Percentiles rank a stretch among this genome's conserved stretches.
Evolutionary conservation across 2,797 vertebrate genomes (phyloP).

Genomic region (Sparus aurata): DNA sequence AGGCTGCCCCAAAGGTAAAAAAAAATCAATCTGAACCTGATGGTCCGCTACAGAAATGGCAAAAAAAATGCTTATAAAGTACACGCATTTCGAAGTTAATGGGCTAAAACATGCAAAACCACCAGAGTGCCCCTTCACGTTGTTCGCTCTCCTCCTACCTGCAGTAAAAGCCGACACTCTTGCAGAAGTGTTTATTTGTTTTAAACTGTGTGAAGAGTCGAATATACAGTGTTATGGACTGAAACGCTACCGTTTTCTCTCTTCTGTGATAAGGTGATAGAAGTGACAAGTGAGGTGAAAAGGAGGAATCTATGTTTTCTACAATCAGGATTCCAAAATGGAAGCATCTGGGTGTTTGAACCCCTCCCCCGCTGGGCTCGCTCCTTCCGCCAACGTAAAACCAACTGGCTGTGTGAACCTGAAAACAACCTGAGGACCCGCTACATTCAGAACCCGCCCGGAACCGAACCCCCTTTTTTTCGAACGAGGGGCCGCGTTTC

Average conservation of each 20-base stretch:
- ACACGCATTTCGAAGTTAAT: neutral
- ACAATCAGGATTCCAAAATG: slow-evolving; percentile 64
- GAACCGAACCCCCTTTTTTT: slow-evolving; percentile 29
- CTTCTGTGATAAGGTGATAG: slow-evolving; percentile 51
- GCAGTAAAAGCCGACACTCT: slow-evolving; percentile 1
- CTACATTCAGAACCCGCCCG: slow-evolving; percentile 70
- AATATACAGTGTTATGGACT: slow-evolving; percentile 15
- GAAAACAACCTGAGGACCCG: slow-evolving; percentile 81
- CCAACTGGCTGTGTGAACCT: slow-evolving; percentile 70
- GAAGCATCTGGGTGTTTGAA: slow-evolving; percentile 57
- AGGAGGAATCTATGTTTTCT: slow-evolving; percentile 59
- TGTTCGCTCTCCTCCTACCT: neutral
- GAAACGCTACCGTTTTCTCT: slow-evolving; percentile 25
- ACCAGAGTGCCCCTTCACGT: neutral
- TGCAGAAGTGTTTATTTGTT: neutral
- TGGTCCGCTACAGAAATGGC: neutral
- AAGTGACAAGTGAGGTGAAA: slow-evolving; percentile 58
- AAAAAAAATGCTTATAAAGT: neutral
- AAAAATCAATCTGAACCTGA: slow-evolving; percentile 5
- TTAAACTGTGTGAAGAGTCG: no score
- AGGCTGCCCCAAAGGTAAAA: slow-evolving; percentile 1
- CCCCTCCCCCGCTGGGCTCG: slow-evolving; percentile 29
- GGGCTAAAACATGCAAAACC: slow-evolving; percentile 18
- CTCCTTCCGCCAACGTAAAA: slow-evolving; percentile 43
- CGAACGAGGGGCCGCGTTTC: slow-evolving; percentile 47